These are phyloP conservation scores for Drosophila melanosoma DNA, from an alignment of 2,888 invertebrate genomes.

Conservation along the genomic window DNA sequence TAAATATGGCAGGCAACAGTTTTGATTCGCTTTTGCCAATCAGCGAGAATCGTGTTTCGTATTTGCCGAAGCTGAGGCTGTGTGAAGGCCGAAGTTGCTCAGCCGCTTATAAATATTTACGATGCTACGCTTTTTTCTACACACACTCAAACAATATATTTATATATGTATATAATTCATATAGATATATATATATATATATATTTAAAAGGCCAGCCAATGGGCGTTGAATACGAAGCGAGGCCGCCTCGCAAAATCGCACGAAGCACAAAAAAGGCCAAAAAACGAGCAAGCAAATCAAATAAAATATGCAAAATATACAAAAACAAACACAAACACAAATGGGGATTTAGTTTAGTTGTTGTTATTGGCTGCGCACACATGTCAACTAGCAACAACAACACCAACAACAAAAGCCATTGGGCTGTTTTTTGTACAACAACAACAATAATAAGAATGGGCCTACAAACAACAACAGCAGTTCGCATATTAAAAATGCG, in stretches of 20 bases:
- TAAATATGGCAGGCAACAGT: background rate
- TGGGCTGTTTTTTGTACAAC: slow-evolving; percentile 15
- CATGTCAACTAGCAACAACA: slow-evolving; percentile 55
- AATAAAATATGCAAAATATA: slow-evolving; percentile 81
- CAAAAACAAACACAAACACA: slow-evolving; percentile 57
- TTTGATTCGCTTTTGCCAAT: slow-evolving; percentile 27
- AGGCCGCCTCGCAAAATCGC: slow-evolving; percentile 45
- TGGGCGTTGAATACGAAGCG: slow-evolving; percentile 73
- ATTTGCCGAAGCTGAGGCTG: slow-evolving; percentile 29
- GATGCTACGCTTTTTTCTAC: slow-evolving; percentile 66
- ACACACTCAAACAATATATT: slow-evolving; percentile 33
- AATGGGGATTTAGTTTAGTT: slow-evolving; percentile 67
- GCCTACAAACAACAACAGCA: slow-evolving; percentile 20
- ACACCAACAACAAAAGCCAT: slow-evolving; percentile 37
- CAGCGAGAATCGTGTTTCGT: slow-evolving; percentile 19
- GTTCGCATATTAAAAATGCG: slow-evolving; percentile 73
- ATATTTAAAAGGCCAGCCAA: slow-evolving; percentile 66
- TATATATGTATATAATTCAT: slow-evolving; percentile 35
- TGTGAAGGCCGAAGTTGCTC: slow-evolving; percentile 40
- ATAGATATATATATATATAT: slow-evolving; percentile 35
- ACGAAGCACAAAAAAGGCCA: slow-evolving; percentile 62
- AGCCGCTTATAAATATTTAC: slow-evolving; percentile 58
- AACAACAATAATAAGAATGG: slow-evolving; percentile 26
- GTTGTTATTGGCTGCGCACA: slow-evolving; percentile 76
- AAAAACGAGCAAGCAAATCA: slow-evolving; percentile 71